Conservation (phyloP, 2,797 vertebrate species). For the Momotus momota region DNA sequence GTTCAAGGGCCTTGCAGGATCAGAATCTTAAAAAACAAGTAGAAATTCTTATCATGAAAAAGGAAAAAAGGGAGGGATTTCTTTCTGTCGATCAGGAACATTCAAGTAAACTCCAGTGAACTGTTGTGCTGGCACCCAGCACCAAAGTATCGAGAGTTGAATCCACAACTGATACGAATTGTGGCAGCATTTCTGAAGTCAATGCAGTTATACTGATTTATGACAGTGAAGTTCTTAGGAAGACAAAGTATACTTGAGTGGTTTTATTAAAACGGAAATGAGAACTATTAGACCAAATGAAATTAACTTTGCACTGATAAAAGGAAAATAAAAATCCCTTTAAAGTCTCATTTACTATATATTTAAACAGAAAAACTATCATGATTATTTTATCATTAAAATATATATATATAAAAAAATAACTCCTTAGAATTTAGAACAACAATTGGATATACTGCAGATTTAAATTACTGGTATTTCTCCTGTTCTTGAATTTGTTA, state of each 20-base stretch:
- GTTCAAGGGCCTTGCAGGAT: background rate
- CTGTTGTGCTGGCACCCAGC: background rate
- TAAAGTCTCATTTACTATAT: background rate
- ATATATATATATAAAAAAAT: background rate
- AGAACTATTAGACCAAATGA: background rate
- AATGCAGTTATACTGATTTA: background rate
- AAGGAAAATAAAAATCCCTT: background rate
- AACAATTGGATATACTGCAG: background rate
- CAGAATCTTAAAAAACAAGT: background rate
- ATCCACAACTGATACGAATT: background rate
- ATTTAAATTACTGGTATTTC: background rate
- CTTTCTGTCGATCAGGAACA: background rate
- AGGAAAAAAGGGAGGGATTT: rapidly evolving
- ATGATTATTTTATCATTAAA: background rate
- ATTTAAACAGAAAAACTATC: background rate
- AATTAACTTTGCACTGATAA: background rate
- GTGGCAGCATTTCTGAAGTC: background rate
- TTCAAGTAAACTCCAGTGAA: background rate
- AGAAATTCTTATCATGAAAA: background rate
- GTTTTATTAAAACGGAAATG: background rate
- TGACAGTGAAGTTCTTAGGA: background rate
- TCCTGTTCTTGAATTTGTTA: background rate
- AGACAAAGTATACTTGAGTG: background rate
- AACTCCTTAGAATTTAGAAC: background rate
- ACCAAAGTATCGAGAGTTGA: background rate